Evolutionary conservation across 2,113 vertebrate species (phyloP).

Genomic region (Indicator indicator): DNA sequence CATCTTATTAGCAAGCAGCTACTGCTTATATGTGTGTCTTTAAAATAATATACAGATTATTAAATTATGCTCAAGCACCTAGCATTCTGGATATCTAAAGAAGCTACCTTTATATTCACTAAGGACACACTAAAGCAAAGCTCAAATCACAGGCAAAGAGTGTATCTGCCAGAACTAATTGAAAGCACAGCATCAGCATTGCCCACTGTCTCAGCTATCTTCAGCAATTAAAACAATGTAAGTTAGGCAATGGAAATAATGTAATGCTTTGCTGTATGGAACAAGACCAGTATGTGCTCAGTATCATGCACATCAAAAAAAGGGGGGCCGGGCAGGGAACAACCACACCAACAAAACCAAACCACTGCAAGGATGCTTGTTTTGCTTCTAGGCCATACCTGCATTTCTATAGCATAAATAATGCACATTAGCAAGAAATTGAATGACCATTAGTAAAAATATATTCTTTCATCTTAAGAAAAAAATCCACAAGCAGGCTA

Average conservation of each 20-base stretch:
- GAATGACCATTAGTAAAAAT: not conserved
- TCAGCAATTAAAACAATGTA: not conserved
- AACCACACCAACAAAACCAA: not conserved
- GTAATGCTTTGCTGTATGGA: not conserved
- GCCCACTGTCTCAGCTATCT: not conserved
- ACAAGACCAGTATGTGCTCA: not conserved
- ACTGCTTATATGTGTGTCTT: constrained; percentile 76
- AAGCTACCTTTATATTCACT: not conserved
- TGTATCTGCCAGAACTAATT: not conserved
- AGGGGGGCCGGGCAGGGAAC: no score
- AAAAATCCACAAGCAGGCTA: not conserved
- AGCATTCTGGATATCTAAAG: not conserved
- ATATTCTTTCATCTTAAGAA: not conserved
- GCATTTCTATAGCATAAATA: not conserved
- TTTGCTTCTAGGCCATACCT: not conserved
- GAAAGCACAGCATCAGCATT: not conserved
- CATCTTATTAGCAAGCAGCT: constrained; percentile 80
- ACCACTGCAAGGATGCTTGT: not conserved
- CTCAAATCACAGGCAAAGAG: not conserved
- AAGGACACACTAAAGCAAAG: not conserved
- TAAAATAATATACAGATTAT: constrained; percentile 87
- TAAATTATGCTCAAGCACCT: constrained; percentile 25
- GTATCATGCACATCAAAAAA: not conserved
- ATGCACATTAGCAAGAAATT: not conserved
- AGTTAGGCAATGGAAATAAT: not conserved